Evolutionary conservation across 2,113 vertebrate species (phyloP).

Genomic region (Chloropsis cyanopogon): DNA sequence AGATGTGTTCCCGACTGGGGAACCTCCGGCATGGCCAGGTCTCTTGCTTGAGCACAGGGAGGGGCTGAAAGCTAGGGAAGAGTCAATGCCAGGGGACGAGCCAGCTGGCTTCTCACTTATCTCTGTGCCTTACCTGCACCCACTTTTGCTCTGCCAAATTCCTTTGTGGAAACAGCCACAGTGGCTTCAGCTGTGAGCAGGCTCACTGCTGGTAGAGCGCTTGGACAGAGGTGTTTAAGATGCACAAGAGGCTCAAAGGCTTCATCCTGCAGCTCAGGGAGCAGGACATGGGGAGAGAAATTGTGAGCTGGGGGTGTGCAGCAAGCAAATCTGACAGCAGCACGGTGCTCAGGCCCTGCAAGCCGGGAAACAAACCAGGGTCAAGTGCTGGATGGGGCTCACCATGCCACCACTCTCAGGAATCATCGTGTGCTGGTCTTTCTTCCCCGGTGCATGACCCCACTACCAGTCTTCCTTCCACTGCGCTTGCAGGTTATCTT

Average conservation of each 20-base stretch:
- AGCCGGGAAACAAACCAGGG: not conserved
- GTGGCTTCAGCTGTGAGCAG: not conserved
- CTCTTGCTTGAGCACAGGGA: not conserved
- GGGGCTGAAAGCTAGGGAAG: not conserved
- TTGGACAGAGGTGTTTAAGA: not conserved
- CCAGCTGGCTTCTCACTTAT: not conserved
- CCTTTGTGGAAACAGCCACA: not conserved
- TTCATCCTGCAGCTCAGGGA: not conserved
- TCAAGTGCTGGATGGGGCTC: not conserved
- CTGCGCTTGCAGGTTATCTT: not conserved
- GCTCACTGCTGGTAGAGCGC: not conserved
- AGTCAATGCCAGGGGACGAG: not conserved
- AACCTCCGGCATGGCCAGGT: not conserved
- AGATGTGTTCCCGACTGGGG: rapidly evolving
- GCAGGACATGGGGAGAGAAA: not conserved
- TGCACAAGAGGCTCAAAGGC: not conserved
- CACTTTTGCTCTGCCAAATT: not conserved
- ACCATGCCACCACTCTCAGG: not conserved
- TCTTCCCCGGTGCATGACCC: no score
- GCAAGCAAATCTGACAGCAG: not conserved
- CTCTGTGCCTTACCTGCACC: not conserved
- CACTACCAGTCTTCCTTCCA: not conserved
- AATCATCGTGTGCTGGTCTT: not conserved
- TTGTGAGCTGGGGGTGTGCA: rapidly evolving
- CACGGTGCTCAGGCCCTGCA: not conserved